phyloP scores from a whole-genome alignment of 2,888 invertebrate species.

The Spatulosminthurus flaviceps region DNA sequence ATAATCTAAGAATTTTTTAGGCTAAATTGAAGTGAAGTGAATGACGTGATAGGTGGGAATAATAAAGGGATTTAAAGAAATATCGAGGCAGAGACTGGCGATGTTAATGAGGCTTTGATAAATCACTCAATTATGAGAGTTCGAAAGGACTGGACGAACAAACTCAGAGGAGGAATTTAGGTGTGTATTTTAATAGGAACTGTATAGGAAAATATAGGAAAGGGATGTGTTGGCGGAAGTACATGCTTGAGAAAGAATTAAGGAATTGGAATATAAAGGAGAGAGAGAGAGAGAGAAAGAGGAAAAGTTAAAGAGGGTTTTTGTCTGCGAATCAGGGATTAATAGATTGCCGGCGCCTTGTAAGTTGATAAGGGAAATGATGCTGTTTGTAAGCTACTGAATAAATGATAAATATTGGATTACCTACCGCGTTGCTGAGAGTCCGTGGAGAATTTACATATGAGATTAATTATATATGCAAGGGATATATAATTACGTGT shows the following conservation, averaged over 20 bases:
- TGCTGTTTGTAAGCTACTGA: conserved; percentile 30
- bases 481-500: conserved; percentile 28
- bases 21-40: too few species aligned
- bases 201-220: too few species aligned
- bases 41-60: too few species aligned
- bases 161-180: too few species aligned
- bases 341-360: conserved; percentile 16
- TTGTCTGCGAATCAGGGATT: background rate
- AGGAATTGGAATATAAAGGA: too few species aligned
- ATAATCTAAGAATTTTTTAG: too few species aligned
- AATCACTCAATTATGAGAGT: background rate
- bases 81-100: background rate
- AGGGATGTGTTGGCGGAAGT: too few species aligned
- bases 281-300: too few species aligned
- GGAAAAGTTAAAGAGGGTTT: too few species aligned
- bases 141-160: too few species aligned
- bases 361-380: conserved; percentile 1
- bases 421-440: conserved; percentile 45
- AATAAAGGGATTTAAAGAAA: background rate
- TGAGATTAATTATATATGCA: conserved; percentile 39
- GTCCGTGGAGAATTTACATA: conserved; percentile 42
- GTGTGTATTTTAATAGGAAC: too few species aligned
- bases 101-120: background rate
- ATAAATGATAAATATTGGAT: conserved; percentile 21
- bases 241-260: too few species aligned